phyloP scores from a whole-genome alignment of 2,888 invertebrate genomes.

The Nemapogon koenigi region DNA sequence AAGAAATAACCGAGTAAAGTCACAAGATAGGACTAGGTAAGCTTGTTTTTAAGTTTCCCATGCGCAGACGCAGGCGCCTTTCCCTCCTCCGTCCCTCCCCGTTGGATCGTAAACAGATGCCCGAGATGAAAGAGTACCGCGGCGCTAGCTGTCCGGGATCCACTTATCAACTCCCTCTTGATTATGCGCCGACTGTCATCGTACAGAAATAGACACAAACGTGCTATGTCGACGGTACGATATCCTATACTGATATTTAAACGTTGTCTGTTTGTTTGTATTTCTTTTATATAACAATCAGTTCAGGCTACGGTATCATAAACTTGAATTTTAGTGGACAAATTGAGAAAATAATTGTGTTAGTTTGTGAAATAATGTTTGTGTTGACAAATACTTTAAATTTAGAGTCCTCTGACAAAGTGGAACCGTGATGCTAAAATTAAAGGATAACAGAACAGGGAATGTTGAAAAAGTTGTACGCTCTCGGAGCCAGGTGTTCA shows the following conservation, averaged over 20 bases:
- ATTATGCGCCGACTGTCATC: conserved; percentile 51
- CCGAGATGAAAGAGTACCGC: conserved; percentile 49
- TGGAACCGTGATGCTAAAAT: no score
- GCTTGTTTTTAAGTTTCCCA: no score
- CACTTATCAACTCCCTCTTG: conserved; percentile 55
- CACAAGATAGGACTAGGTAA: no score
- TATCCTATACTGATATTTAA: not conserved
- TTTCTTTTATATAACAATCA: not conserved
- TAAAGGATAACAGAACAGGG: no score
- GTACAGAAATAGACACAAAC: conserved; percentile 49
- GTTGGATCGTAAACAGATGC: conserved; percentile 40
- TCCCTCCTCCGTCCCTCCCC: conserved; percentile 10
- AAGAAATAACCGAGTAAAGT: no score
- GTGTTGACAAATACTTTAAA: no score
- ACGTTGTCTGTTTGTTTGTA: not conserved
- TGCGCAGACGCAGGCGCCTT: conserved; percentile 13
- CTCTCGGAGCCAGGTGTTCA: no score
- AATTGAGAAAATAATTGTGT: not conserved
- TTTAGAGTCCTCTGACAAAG: no score
- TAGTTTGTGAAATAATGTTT: not conserved
- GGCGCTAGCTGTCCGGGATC: conserved; percentile 24
- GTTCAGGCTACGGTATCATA: not conserved
- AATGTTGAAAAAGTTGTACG: no score
- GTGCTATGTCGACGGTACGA: not conserved
- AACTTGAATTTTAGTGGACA: not conserved